Base-by-base conservation (phyloP, 2,113 vertebrate species). In the Tylochromis polylepis region DNA sequence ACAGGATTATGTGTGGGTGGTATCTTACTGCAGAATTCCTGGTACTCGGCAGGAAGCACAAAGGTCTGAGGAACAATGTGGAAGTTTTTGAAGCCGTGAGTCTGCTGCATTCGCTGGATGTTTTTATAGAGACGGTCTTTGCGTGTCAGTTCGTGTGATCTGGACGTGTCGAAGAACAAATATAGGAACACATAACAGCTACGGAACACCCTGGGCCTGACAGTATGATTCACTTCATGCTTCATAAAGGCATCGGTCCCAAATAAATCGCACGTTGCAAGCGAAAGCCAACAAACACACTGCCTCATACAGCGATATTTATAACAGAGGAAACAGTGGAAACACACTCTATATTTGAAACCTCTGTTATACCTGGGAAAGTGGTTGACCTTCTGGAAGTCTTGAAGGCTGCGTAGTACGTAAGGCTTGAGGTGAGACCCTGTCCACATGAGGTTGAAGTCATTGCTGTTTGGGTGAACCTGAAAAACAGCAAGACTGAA, bases 381-480 rank as follows among this genome's bases (percentile, higher is more conserved):
- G 92, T 99, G 99, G 95, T 99, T 99, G 95, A 99, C 98, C 93
- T 98, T 99, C 95, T 99, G 99, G 94, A 97, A 97, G 95, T 98
- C 97, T 92, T 97, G 96, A 77, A 99, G 97, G 88, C 96, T 96
- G 72, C 97, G 97, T 67, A 99, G 95, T 87, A 98, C 87, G 81
- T 97, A 97, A 88, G 98, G 97, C 94, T 99, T 99, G 92, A 99
- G 95, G 94, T 99, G 98, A 81, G 98, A 98, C 81, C 98, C 98
- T 5, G 97, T 99, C 98, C 98, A 99, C 98, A 99, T 98, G n/a
- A 99, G 96, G 91, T 99, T 99, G 88, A 99, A 99, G 92, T 99
- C 97, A 0, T 95, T 98, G 92, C 97, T 99, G 86, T 97, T 98
- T 24, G 97, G 96, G 84, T 99, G 97, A 87, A 98, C 98, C 98